These are phyloP conservation scores for Nyctalus aviator DNA, from an alignment of 2,797 vertebrate species.

Conservation along the genomic window DNA sequence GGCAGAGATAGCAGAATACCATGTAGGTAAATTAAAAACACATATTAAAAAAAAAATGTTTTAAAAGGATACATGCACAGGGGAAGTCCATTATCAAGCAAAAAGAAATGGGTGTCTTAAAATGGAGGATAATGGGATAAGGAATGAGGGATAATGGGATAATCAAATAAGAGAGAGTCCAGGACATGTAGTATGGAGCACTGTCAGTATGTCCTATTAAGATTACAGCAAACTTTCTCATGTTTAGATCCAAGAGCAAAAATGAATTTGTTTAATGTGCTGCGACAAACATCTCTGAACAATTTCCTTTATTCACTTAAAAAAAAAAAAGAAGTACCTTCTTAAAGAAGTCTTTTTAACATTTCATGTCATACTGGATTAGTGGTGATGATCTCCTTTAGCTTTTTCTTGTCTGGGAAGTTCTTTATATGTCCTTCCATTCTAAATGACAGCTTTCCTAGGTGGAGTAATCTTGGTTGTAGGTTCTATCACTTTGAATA, in stretches of 20 bases:
- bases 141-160: too few relatives aligned
- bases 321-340: background rate
- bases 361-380: too few relatives aligned
- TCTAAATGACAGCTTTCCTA: too few relatives aligned
- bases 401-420: too few relatives aligned
- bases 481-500: too few relatives aligned
- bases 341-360: too few relatives aligned
- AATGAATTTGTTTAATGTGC: background rate
- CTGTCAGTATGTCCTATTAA: background rate
- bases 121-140: background rate
- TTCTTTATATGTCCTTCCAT: too few relatives aligned
- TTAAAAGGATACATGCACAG: background rate
- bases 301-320: constrained; percentile 7
- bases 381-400: too few relatives aligned
- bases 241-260: background rate
- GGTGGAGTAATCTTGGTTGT: too few relatives aligned
- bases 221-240: background rate
- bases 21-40: background rate
- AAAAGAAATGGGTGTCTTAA: background rate
- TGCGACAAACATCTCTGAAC: background rate
- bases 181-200: background rate
- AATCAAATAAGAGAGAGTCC: background rate
- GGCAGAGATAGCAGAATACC: background rate
- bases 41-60: background rate
- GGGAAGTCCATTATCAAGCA: background rate